Percentiles rank a stretch among this genome's conserved stretches.
These are phyloP conservation scores for Phasianus colchicus DNA, from an alignment of 2,113 vertebrate species.

Conservation along the genomic window DNA sequence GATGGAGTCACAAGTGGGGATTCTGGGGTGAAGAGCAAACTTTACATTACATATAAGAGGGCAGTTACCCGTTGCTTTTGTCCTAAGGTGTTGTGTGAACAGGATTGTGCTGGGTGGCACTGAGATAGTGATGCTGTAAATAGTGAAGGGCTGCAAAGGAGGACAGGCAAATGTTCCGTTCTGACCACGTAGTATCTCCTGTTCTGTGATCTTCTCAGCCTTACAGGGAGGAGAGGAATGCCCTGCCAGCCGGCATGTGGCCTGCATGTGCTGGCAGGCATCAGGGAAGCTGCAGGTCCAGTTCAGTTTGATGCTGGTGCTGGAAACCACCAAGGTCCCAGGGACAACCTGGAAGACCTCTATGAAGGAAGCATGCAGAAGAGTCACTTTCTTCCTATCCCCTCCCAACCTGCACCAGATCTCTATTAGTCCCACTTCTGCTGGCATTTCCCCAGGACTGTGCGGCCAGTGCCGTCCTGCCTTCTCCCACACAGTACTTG, in stretches of 20 bases:
- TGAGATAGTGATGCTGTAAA: neutral
- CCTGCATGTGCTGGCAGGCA: neutral
- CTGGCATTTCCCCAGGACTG: neutral
- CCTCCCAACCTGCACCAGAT: neutral
- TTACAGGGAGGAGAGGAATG: neutral
- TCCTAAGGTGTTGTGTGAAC: neutral
- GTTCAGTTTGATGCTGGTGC: constrained; percentile 1
- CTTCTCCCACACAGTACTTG: neutral
- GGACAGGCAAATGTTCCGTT: neutral
- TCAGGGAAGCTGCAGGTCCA: neutral
- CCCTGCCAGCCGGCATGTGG: neutral
- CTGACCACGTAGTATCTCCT: neutral
- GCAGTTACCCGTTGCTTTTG: neutral
- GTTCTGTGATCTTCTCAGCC: neutral
- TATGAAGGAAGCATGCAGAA: neutral
- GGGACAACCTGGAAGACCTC: neutral
- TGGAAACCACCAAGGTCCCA: neutral
- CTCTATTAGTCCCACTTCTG: rapidly evolving
- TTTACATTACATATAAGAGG: neutral
- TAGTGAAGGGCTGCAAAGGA: neutral
- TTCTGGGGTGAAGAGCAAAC: neutral
- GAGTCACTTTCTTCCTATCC: neutral
- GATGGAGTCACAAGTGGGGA: rapidly evolving
- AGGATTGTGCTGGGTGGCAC: neutral
- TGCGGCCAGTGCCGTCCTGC: neutral